These are phyloP conservation scores for Polydrusus tereticollis DNA, from an alignment of 2,888 invertebrate genomes.

Conservation along the genomic window DNA sequence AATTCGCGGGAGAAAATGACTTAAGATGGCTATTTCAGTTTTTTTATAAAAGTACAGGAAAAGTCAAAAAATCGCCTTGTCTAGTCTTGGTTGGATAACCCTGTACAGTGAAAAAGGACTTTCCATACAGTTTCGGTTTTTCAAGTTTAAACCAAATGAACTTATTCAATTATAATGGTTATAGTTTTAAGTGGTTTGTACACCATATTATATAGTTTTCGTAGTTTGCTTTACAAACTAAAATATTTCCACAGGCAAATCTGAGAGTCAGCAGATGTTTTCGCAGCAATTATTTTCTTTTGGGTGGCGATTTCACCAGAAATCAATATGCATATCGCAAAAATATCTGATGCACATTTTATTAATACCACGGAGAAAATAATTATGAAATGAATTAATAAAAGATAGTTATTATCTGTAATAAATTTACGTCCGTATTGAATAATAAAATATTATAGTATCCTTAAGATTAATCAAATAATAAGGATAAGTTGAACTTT, in stretches of 20 bases:
- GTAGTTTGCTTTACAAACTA: background rate
- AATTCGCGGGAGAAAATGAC: no score
- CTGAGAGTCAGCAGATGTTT: conserved; percentile 17
- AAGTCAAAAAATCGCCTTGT: no score
- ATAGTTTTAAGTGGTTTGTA: no score
- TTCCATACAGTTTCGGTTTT: no score
- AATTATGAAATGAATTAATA: conserved; percentile 14
- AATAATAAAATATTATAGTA: background rate
- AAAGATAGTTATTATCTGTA: conserved; percentile 32
- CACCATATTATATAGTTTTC: background rate
- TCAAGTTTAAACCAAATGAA: no score
- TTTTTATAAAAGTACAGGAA: no score
- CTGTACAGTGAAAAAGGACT: no score
- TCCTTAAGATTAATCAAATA: background rate
- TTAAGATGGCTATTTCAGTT: no score
- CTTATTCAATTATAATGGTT: no score
- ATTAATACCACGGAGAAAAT: conserved; percentile 15
- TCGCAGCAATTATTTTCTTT: conserved; percentile 5
- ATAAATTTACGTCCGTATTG: conserved; percentile 24
- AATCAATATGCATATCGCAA: conserved; percentile 30
- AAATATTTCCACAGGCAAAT: background rate
- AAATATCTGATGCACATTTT: conserved; percentile 28
- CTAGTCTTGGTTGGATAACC: no score
- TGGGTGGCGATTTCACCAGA: conserved; percentile 27
- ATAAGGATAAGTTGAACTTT: background rate